These are phyloP conservation scores for Erebia palarica DNA, from an alignment of 2,888 invertebrate species.

Conservation along the genomic window DNA sequence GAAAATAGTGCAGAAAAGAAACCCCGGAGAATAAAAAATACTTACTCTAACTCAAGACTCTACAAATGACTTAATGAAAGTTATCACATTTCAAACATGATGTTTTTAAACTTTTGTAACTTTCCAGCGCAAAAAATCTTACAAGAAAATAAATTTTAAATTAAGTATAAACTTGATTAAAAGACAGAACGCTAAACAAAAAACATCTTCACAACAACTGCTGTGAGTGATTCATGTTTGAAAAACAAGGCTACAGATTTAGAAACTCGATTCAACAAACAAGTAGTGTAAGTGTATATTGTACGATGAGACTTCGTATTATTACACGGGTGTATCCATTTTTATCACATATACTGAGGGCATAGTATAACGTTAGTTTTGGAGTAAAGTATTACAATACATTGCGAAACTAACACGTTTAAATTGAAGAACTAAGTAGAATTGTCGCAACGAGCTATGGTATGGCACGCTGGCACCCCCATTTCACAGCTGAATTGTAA, in stretches of 20 bases:
- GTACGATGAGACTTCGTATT: neutral
- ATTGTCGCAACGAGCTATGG: constrained; percentile 42
- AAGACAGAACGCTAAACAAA: constrained; percentile 10
- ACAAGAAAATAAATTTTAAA: neutral
- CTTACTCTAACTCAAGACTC: too few species aligned
- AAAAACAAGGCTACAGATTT: constrained; percentile 36
- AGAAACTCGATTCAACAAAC: constrained; percentile 39
- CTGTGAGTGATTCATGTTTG: constrained; percentile 32
- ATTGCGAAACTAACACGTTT: constrained; percentile 24
- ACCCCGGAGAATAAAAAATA: neutral
- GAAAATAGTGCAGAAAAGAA: neutral
- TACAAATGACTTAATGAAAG: neutral
- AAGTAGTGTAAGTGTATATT: constrained; percentile 35
- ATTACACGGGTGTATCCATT: constrained; percentile 1
- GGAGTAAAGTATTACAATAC: constrained; percentile 2
- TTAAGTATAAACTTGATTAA: neutral
- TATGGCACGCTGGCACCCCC: constrained; percentile 64
- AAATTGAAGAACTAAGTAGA: constrained; percentile 36
- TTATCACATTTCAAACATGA: neutral
- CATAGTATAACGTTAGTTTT: neutral
- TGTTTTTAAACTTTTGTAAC: neutral
- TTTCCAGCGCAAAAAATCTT: neutral
- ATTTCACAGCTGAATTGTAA: constrained; percentile 40
- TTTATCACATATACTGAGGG: neutral
- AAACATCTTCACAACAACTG: constrained; percentile 12